These are phyloP conservation scores for Tryphoninae sp. DNA, from an alignment of 2,888 invertebrate genomes.

Conservation along the genomic window DNA sequence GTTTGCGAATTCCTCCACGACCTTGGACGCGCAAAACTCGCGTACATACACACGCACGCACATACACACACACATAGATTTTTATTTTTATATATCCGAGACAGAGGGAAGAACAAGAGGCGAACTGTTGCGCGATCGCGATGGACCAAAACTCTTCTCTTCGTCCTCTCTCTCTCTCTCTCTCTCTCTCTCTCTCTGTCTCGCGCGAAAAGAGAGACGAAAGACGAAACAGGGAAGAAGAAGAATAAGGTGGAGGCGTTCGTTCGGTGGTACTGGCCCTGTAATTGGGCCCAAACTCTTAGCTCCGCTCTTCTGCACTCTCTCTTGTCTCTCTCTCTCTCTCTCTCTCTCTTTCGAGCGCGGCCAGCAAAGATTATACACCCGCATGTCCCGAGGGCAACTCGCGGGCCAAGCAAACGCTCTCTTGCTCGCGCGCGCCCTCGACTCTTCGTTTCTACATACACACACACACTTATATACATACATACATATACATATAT, in stretches of 20 bases:
- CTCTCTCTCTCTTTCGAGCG: slow-evolving; percentile 31
- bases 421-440: slow-evolving; percentile 51
- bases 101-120: slow-evolving; percentile 35
- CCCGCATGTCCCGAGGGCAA: slow-evolving; percentile 80
- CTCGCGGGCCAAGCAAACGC: slow-evolving; percentile 65
- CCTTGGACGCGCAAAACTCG: slow-evolving; percentile 66
- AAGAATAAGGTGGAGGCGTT: slow-evolving; percentile 77
- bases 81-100: neutral
- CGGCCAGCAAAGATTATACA: slow-evolving; percentile 81
- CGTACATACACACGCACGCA: slow-evolving; percentile 58
- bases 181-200: slow-evolving; percentile 34
- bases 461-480: slow-evolving; percentile 15
- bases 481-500: too few species aligned
- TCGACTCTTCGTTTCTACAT: slow-evolving; percentile 24
- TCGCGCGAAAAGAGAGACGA: slow-evolving; percentile 23
- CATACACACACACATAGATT: slow-evolving; percentile 28
- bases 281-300: slow-evolving; percentile 81
- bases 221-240: slow-evolving; percentile 22
- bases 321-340: slow-evolving; percentile 25
- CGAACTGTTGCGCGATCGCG: slow-evolving; percentile 70
- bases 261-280: slow-evolving; percentile 80
- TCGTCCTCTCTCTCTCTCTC: slow-evolving; percentile 34
- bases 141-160: slow-evolving; percentile 68
- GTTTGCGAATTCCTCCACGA: slow-evolving; percentile 61
- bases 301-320: slow-evolving; percentile 73